Evolutionary conservation across 2,113 vertebrate species (phyloP), one percentile per base, ranked within the genome.

Genomic region (Rhineura floridana): DNA sequence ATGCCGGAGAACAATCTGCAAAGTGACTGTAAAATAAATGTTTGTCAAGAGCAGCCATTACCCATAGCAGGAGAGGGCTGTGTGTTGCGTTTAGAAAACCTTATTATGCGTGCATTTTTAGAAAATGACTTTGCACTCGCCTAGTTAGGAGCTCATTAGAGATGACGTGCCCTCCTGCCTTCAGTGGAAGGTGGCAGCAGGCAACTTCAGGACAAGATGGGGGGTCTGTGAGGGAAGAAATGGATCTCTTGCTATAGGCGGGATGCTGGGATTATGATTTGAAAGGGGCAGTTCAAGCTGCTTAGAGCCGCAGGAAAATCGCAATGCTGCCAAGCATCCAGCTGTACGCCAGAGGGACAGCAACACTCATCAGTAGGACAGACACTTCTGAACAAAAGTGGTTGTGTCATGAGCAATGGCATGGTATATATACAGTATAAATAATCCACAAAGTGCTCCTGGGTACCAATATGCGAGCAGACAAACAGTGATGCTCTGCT

Each of bases 21-120:
- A 81, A 73, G 88, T 59, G 55, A 85, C 67, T 76, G 39, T 83
- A 83, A 85, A 72, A 80, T 80, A 39, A 85, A 85, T 69, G 67
- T 81, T 81, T 85, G 83, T 25, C 19, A 28, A 69, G 81, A 84
- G 77, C 77, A 55, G 52, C 63, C 48, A 62, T 79, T 85, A 80
- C 77, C 50, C 28, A 62, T 48, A 6, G 33, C n/a, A 84, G 78
- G 77, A 80, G 83, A 81, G 65, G 55, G 21, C 39, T 63, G 42
- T 30, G 5, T 19, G 67, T 77, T 73, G n/a, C 84, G 63, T 44
- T 89, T 59, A 72, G 42, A 23, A 80, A 59, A 85, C 59, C 83
- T 30, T 13, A 84, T 88, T 46, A 70, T 55, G 6, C 19, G n/a
- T 30, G 48, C 46, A 42, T 46, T 48, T 63, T 77, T 10, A 9